These are phyloP conservation scores for Rhabdomys dilectus DNA, from an alignment of 2,113 vertebrate genomes.

Conservation along the genomic window DNA sequence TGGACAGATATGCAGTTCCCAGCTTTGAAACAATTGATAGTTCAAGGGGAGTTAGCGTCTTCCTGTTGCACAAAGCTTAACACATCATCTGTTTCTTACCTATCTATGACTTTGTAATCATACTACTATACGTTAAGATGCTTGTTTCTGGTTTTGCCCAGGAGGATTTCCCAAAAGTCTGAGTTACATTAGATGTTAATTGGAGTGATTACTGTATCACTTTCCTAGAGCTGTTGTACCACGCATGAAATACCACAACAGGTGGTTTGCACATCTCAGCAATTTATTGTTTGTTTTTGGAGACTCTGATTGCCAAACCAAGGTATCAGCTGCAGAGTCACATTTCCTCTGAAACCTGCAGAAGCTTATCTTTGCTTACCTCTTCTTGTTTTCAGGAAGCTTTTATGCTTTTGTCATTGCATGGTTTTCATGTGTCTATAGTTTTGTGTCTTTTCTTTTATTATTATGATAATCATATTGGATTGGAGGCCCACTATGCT, in stretches of 20 bases:
- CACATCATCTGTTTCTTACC: not conserved
- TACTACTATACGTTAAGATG: not conserved
- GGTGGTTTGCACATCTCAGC: not conserved
- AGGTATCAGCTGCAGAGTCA: not conserved
- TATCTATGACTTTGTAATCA: constrained; percentile 43
- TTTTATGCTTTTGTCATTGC: not conserved
- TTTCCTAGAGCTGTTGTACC: not conserved
- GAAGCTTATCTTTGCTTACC: not conserved
- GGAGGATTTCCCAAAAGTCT: constrained; percentile 15
- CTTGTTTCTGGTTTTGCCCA: constrained; percentile 21
- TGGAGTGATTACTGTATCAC: not conserved
- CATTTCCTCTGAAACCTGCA: not conserved
- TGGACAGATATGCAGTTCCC: not conserved
- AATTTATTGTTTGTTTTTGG: constrained; percentile 19
- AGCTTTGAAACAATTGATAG: not conserved
- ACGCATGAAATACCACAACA: not conserved
- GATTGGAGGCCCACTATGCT: not conserved
- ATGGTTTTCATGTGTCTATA: not conserved
- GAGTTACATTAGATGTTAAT: constrained; percentile 27
- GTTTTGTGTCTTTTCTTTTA: constrained; percentile 3
- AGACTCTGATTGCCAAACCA: not conserved
- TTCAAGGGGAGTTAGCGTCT: not conserved
- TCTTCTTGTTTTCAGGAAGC: not conserved
- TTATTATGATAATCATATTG: not conserved
- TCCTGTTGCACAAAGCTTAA: not conserved